These are phyloP conservation scores for Bubo blakistoni DNA, from an alignment of 2,113 vertebrate species.

Conservation along the genomic window DNA sequence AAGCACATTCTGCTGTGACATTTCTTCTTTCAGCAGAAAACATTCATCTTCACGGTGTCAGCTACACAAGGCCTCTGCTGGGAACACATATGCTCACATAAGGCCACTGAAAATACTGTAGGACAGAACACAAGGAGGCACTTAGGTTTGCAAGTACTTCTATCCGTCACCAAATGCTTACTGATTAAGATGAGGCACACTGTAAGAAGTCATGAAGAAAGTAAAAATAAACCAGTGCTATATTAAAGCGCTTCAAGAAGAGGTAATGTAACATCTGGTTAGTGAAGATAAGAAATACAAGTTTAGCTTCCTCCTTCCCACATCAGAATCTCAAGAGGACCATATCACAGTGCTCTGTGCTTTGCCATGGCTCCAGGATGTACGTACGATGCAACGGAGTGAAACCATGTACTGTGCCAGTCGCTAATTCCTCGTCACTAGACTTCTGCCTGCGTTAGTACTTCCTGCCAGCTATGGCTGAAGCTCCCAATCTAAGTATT, in stretches of 20 bases:
- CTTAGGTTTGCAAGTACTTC: constrained; percentile 49
- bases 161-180: background rate
- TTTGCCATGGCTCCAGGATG: background rate
- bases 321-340: background rate
- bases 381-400: background rate
- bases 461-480: background rate
- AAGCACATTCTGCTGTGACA: background rate
- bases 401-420: background rate
- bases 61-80: constrained; percentile 55
- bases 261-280: background rate
- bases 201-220: background rate
- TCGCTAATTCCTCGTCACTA: background rate
- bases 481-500: background rate
- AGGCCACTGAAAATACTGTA: constrained; percentile 54
- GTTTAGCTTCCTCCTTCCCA: constrained; percentile 9
- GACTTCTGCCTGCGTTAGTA: background rate
- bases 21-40: background rate
- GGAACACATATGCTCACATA: background rate
- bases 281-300: background rate
- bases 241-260: background rate
- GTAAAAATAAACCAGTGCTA: background rate
- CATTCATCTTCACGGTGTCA: constrained; percentile 10
- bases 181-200: background rate
- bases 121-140: constrained; percentile 61
- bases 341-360: constrained; percentile 11